Evolutionary conservation across 2,797 vertebrate species (phyloP), one percentile per base, ranked within the genome.

Genomic region (Pteronotus mesoamericanus): DNA sequence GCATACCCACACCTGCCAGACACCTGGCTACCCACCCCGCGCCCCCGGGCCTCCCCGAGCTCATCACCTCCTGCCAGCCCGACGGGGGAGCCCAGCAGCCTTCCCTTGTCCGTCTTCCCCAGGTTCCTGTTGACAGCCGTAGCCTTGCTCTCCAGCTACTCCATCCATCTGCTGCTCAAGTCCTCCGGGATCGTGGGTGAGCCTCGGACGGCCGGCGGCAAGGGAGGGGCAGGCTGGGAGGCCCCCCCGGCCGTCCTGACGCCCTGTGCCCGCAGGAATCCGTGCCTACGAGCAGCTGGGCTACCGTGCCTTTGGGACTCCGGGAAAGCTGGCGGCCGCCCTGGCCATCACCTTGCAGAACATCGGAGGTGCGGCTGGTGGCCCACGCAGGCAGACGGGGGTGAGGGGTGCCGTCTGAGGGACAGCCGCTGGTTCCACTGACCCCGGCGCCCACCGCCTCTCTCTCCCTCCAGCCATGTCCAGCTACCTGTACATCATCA

Each of bases 401-500:
- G 55, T 0, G 0, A 16, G 32, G 6, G 42, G 59, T n/a, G 1
- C 32, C 4, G 11, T 4, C 64, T 6, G 11, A 26, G 44, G 68
- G 8, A 34, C 66, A 59, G 34, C 44, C 2, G 34, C 44, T 3
- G 42, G 16, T 21, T 61, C 8, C 0, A 24, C 90, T 84, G 66
- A 90, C 64, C 57, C 51, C 83, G 68, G 83, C 1, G 2, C 11
- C 91, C 37, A 21, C 88, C 16, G 0, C 75, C 90, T 80, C 96
- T 71, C 96, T 71, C 37, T 96, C 69, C 80, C 97, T 78, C 6
- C 98, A 99, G 99, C 99, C 59, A 99, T 99, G 99, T 99, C 99
- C 98, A 99, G 99, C 98, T 99, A 99, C 98, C 98, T 99, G 97
- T 99, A 99, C 98, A 99, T 99, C 11, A 99, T 99, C 68, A 99